A percentile compares a stretch with the other conserved stretches of the same genome.
Conservation (phyloP, 2,113 vertebrate genomes). For the Upupa epops region DNA sequence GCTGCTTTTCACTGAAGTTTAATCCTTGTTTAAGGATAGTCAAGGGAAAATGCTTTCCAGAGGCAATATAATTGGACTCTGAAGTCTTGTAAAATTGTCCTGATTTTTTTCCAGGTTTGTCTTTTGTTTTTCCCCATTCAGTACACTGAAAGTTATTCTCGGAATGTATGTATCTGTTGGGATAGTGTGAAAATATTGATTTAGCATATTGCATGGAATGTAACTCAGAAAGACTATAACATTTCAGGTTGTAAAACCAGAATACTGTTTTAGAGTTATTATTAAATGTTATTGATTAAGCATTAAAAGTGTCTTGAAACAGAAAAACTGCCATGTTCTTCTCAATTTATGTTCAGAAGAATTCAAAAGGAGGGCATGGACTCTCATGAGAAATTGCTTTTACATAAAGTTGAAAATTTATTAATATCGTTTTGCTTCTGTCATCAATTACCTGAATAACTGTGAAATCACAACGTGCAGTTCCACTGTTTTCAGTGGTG, state of each 20-base stretch:
- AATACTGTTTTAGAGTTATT: not conserved
- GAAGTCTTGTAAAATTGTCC: not conserved
- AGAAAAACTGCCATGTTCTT: not conserved
- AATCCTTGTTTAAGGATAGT: not conserved
- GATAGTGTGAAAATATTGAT: not conserved
- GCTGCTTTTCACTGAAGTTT: not conserved
- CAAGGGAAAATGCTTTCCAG: not conserved
- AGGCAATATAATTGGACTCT: not conserved
- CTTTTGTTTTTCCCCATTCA: not conserved
- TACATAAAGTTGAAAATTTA: not conserved
- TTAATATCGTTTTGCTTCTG: not conserved
- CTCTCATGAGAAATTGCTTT: not conserved
- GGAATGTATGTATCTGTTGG: not conserved
- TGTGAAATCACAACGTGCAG: not conserved
- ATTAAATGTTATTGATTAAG: not conserved
- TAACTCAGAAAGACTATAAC: not conserved
- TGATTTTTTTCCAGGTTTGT: not conserved
- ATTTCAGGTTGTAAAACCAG: not conserved
- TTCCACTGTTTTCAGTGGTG: not conserved
- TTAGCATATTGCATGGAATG: not conserved
- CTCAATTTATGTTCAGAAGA: not conserved
- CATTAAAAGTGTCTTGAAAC: not conserved
- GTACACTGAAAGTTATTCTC: not conserved
- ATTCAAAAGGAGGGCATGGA: not conserved
- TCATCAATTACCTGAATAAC: not conserved